Conservation (phyloP, 2,113 vertebrate species). For the Hyperopisus bebe region DNA sequence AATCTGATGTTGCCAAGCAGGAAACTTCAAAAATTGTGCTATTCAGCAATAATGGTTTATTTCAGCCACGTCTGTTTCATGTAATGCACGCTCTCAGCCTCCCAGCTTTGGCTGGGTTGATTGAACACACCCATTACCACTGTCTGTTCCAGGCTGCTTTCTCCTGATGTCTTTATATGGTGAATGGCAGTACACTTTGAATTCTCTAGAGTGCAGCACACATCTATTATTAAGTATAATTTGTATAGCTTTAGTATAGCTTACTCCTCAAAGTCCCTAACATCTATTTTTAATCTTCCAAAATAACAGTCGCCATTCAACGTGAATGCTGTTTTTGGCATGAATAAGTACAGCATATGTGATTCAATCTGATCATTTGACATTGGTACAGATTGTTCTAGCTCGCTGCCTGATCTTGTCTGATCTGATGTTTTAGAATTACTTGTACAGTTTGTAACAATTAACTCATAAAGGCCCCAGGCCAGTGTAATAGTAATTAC, state of each 20-base stretch:
- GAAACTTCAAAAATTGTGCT: background rate
- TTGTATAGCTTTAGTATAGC: background rate
- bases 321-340: background rate
- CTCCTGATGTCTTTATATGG: background rate
- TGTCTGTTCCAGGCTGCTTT: background rate
- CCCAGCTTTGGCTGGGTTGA: background rate
- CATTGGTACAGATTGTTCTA: background rate
- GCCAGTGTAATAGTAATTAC: background rate
- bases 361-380: background rate
- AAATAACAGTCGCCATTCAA: background rate
- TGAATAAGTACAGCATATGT: background rate
- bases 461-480: background rate
- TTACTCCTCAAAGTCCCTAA: background rate
- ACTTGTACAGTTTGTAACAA: background rate
- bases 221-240: background rate
- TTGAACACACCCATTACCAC: background rate
- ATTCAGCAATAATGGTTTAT: background rate
- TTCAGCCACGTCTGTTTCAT: background rate
- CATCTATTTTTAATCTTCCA: background rate
- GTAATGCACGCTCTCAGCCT: background rate
- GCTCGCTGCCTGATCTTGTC: background rate
- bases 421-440: background rate
- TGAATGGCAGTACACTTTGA: background rate
- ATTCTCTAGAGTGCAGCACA: background rate
- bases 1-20: background rate